These are phyloP conservation scores for Porites rus DNA, from an alignment of 92 coral and sea anemone genomes.

Conservation along the genomic window DNA sequence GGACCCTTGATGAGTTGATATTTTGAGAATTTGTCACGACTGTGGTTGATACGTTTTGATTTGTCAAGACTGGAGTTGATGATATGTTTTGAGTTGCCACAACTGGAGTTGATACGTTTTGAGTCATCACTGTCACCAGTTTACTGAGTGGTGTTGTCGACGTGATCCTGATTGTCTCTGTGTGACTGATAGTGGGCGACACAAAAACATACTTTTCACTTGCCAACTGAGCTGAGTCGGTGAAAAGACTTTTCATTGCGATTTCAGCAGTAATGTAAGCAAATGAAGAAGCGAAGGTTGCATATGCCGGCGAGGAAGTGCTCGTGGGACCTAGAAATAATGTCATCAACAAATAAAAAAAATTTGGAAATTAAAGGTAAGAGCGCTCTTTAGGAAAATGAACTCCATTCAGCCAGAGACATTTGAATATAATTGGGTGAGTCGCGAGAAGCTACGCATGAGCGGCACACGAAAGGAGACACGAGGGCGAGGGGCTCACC, in stretches of 20 bases:
- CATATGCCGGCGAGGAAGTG: background rate
- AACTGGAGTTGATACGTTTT: background rate
- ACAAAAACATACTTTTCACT: background rate
- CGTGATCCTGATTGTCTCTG: background rate
- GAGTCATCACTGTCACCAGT: background rate
- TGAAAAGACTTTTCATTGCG: background rate
- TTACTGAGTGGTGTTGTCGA: background rate
- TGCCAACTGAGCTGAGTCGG: background rate
- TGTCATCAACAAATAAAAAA: background rate
- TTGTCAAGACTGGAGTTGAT: background rate
- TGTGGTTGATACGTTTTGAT: background rate
- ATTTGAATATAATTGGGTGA: too few species aligned
- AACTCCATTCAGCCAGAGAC: too few species aligned
- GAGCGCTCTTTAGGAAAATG: too few species aligned
- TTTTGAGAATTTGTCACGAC: background rate
- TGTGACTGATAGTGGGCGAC: constrained; percentile 2
- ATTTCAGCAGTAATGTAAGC: background rate
- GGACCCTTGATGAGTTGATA: background rate
- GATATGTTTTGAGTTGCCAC: background rate
- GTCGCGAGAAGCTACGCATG: too few species aligned
- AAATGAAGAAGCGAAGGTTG: background rate
- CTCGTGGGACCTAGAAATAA: background rate
- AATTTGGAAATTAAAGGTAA: background rate
- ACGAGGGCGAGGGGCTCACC: too few species aligned
- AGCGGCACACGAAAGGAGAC: too few species aligned